These are phyloP conservation scores for Limnodromus scolopaceus DNA, from an alignment of 2,797 vertebrate species.

Conservation along the genomic window DNA sequence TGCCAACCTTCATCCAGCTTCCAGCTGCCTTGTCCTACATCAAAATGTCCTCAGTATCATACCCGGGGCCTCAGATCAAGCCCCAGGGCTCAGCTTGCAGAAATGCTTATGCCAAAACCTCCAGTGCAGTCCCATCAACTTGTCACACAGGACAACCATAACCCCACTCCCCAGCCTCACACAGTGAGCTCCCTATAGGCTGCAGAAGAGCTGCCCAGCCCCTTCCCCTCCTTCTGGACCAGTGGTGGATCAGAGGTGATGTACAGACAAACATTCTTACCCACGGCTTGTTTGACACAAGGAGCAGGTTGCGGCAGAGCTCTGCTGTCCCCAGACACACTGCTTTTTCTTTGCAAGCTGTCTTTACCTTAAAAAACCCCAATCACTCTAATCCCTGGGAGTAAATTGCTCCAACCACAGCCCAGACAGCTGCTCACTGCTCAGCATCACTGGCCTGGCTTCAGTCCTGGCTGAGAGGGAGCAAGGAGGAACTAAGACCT, in stretches of 20 bases:
- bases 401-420: background rate
- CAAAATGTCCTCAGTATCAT: background rate
- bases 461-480: background rate
- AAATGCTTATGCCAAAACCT: background rate
- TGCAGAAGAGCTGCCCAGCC: background rate
- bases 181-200: background rate
- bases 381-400: slow-evolving; percentile 1
- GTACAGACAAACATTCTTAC: background rate
- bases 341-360: background rate
- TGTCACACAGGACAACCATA: background rate
- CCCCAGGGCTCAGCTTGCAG: rapidly evolving
- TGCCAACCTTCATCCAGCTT: background rate
- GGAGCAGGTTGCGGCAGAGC: background rate
- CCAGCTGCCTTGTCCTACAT: background rate
- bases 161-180: background rate
- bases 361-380: slow-evolving; percentile 38
- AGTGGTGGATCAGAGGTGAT: background rate
- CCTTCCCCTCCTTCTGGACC: background rate
- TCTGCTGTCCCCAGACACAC: background rate
- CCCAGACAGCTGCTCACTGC: slow-evolving; percentile 23
- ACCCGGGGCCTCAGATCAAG: background rate
- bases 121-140: background rate
- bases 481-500: background rate
- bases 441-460: background rate
- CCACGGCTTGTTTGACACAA: background rate